These are phyloP conservation scores for Meda fulgida DNA, from an alignment of 2,797 vertebrate species.

Conservation along the genomic window DNA sequence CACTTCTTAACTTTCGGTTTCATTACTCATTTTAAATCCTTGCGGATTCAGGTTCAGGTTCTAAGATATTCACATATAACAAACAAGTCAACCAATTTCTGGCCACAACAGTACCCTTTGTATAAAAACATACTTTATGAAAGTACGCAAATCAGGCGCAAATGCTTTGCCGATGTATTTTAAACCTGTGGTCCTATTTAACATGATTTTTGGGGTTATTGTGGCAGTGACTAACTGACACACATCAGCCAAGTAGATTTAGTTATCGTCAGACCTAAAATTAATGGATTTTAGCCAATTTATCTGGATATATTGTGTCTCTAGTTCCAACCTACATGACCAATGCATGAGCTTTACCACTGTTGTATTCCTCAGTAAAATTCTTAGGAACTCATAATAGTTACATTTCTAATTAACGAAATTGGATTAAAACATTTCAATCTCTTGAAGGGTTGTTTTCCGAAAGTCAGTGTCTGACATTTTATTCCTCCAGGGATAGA, in stretches of 20 bases:
- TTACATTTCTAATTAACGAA: neutral
- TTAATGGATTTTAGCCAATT: neutral
- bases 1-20: neutral
- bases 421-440: neutral
- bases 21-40: neutral
- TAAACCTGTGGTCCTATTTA: neutral
- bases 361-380: neutral
- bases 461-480: slow-evolving; percentile 28
- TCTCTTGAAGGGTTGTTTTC: neutral
- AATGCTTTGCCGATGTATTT: neutral
- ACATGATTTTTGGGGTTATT: neutral
- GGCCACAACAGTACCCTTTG: neutral
- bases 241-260: neutral
- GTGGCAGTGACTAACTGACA: neutral
- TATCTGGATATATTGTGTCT: neutral
- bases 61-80: neutral
- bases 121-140: neutral
- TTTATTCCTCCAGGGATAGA: slow-evolving; percentile 72
- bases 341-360: neutral
- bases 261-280: neutral
- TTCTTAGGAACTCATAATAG: neutral
- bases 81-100: neutral
- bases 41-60: neutral
- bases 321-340: neutral
- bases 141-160: neutral